A percentile compares a stretch with the other conserved stretches of the same genome.
phyloP scores from a whole-genome alignment of 2,113 vertebrate species.

The Sitta europaea region DNA sequence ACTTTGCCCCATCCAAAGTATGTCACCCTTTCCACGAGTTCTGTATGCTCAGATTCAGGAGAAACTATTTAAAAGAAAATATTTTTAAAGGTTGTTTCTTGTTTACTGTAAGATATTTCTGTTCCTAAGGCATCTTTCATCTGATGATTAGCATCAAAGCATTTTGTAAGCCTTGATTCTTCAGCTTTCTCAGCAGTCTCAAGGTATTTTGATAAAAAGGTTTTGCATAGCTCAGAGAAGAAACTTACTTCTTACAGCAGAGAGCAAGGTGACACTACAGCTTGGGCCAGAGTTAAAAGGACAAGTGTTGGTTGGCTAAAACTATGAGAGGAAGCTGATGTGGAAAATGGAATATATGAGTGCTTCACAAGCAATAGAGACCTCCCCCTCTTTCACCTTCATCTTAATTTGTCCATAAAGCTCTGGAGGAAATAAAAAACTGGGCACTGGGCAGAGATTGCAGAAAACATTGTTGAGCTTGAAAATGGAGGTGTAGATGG shows the following conservation, averaged over 20 bases:
- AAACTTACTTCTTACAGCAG: neutral
- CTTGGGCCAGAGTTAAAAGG: neutral
- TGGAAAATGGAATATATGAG: neutral
- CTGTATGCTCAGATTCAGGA: neutral
- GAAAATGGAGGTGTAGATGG: neutral
- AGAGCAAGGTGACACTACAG: neutral
- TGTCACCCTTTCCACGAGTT: neutral
- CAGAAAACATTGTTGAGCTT: neutral
- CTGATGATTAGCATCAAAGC: neutral
- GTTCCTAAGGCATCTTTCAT: neutral
- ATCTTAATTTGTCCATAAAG: neutral
- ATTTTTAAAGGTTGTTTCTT: neutral
- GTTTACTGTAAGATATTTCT: neutral
- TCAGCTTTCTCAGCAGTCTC: neutral
- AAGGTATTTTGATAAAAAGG: neutral
- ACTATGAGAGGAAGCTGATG: neutral
- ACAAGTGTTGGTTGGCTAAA: neutral
- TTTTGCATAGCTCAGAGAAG: neutral
- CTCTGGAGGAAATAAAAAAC: neutral
- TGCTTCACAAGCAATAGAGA: neutral
- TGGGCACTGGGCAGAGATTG: neutral
- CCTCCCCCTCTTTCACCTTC: neutral
- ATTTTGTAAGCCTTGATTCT: neutral
- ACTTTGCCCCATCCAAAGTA: neutral
- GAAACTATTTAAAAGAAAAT: neutral